Evolutionary conservation across 2,113 vertebrate genomes (phyloP).

Genomic region (Rhinolophus ferrumequinum): DNA sequence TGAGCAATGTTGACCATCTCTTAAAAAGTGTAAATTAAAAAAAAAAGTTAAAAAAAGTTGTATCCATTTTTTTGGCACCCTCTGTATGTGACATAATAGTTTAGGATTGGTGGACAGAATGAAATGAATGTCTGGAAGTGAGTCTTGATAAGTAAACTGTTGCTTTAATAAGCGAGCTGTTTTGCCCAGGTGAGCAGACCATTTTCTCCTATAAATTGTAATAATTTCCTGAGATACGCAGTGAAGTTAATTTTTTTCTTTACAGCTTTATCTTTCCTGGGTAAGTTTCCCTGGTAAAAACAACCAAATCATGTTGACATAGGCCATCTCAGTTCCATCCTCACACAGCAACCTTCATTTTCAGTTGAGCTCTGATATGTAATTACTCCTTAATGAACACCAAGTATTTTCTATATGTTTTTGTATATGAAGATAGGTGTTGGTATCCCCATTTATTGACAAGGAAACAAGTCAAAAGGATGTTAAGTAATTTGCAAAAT

Average conservation of each 20-base stretch:
- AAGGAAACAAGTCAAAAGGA: neutral
- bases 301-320: neutral
- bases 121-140: neutral
- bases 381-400: neutral
- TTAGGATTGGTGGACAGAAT: no score
- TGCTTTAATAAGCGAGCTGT: neutral
- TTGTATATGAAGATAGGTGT: neutral
- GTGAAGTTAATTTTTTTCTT: constrained; percentile 17
- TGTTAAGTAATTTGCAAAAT: neutral
- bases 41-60: no score
- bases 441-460: neutral
- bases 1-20: no score
- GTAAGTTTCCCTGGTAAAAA: neutral
- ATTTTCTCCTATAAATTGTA: neutral
- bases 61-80: no score
- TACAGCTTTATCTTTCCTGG: neutral
- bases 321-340: neutral
- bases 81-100: no score
- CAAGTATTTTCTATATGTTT: neutral
- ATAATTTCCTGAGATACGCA: neutral
- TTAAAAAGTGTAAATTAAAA: no score
- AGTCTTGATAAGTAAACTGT: neutral
- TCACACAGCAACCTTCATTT: neutral
- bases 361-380: neutral
- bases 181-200: neutral